A percentile compares a stretch with the other conserved stretches of the same genome.
Evolutionary conservation across 1,140 invertebrate genomes (phyloP).

Genomic region (Drosophila hydei): DNA sequence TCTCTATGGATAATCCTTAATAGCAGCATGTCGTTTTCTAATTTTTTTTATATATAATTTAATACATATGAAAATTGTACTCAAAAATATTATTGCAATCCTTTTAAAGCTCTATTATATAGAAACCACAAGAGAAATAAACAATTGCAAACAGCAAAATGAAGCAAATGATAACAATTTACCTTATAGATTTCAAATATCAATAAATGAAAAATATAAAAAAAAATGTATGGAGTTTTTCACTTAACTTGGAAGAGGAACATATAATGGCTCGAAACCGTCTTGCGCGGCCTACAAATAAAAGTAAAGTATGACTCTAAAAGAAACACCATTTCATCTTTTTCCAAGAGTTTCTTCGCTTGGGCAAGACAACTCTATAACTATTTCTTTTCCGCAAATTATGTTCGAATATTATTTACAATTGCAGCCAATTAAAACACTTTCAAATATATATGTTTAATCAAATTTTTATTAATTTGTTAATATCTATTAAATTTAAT

Average conservation of each 20-base stretch:
- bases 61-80: slow-evolving; percentile 32
- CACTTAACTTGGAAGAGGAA: neutral
- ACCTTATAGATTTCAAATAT: slow-evolving; percentile 80
- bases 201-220: slow-evolving; percentile 69
- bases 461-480: slow-evolving; percentile 57
- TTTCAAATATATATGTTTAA: neutral
- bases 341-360: too few relatives aligned
- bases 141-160: slow-evolving; percentile 45
- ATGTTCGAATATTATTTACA: neutral
- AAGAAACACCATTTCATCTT: too few relatives aligned
- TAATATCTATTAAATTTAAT: slow-evolving; percentile 75
- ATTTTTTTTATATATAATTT: slow-evolving; percentile 23
- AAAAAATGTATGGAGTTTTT: slow-evolving; percentile 12
- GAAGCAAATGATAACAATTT: slow-evolving; percentile 63
- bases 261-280: too few relatives aligned
- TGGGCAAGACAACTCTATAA: too few relatives aligned
- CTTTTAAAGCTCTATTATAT: slow-evolving; percentile 43
- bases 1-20: slow-evolving; percentile 48
- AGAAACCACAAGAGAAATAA: slow-evolving; percentile 51
- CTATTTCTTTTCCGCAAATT: too few relatives aligned
- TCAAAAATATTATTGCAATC: slow-evolving; percentile 34
- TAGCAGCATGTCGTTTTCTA: slow-evolving; percentile 61
- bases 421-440: neutral
- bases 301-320: too few relatives aligned
- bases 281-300: too few relatives aligned